Evolutionary conservation across 2,113 vertebrate genomes (phyloP).

Genomic region (Climacteris rufus): DNA sequence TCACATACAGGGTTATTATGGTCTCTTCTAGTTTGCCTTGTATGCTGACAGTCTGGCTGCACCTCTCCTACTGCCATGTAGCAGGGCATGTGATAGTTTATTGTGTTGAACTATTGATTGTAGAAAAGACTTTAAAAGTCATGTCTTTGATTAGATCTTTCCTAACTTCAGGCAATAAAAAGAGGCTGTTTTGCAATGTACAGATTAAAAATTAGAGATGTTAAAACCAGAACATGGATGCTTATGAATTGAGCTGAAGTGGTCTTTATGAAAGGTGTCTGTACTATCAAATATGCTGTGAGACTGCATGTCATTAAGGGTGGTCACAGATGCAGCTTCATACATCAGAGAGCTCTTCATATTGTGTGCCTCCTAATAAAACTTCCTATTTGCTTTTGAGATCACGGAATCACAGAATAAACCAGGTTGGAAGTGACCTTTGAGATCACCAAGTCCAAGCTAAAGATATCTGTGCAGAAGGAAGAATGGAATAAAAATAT

Average conservation of each 20-base stretch:
- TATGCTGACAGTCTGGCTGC: neutral
- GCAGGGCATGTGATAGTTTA: neutral
- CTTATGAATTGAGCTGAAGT: neutral
- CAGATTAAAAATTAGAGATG: neutral
- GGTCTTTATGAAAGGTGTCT: neutral
- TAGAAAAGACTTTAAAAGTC: neutral
- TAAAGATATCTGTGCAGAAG: neutral
- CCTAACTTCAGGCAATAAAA: neutral
- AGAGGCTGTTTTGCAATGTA: neutral
- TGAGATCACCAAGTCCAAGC: too few species aligned
- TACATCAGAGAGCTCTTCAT: neutral
- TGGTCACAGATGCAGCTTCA: neutral
- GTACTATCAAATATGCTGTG: neutral
- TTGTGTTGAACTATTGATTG: neutral
- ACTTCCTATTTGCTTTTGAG: neutral
- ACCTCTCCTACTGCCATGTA: neutral
- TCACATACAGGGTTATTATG: neutral
- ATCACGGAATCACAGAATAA: too few species aligned
- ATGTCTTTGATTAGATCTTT: neutral
- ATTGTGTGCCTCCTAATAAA: neutral
- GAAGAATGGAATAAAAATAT: neutral
- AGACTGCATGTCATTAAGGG: neutral
- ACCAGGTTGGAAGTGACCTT: too few species aligned
- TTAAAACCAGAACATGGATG: neutral
- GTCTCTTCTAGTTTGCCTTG: accelerated